These are phyloP conservation scores for Panopea generosa DNA, from an alignment of 2,888 invertebrate genomes.

Conservation along the genomic window DNA sequence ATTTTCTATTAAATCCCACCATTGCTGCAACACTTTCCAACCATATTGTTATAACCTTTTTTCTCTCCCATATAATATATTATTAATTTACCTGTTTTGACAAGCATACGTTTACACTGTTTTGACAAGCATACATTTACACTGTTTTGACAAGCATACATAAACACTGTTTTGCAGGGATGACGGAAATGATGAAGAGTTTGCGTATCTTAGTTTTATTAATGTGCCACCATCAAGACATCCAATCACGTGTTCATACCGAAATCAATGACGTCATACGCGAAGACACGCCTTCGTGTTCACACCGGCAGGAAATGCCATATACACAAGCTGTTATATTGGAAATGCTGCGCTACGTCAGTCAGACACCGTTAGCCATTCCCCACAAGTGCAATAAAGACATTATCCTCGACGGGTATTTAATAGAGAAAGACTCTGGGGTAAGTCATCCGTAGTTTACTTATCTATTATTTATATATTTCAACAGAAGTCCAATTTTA, in stretches of 20 bases:
- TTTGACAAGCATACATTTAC: too few species aligned
- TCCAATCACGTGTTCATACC: conserved; percentile 49
- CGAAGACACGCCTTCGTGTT: conserved; percentile 9
- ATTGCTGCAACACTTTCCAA: too few species aligned
- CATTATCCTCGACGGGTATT: conserved; percentile 51
- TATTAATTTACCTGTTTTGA: too few species aligned
- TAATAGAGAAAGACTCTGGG: conserved; percentile 54
- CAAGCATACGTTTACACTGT: too few species aligned
- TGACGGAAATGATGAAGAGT: conserved; percentile 52
- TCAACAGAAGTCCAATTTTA: too few species aligned
- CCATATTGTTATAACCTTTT: too few species aligned
- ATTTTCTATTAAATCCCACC: too few species aligned
- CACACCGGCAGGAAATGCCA: conserved; percentile 48
- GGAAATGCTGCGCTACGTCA: conserved; percentile 61
- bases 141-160: too few species aligned
- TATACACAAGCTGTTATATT: conserved; percentile 53
- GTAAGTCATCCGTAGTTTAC: conserved; percentile 25
- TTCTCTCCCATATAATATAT: too few species aligned
- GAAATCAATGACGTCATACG: conserved; percentile 61
- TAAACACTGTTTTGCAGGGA: conserved; percentile 27
- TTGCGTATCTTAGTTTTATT: conserved; percentile 42
- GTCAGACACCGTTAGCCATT: conserved; percentile 59
- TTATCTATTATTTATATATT: too few species aligned
- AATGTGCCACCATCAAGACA: conserved; percentile 44
- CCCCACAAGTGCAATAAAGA: conserved; percentile 60